Evolutionary conservation across 2,888 invertebrate species (phyloP), one percentile per base, ranked within the genome.

Genomic region (Callinectes sapidus): DNA sequence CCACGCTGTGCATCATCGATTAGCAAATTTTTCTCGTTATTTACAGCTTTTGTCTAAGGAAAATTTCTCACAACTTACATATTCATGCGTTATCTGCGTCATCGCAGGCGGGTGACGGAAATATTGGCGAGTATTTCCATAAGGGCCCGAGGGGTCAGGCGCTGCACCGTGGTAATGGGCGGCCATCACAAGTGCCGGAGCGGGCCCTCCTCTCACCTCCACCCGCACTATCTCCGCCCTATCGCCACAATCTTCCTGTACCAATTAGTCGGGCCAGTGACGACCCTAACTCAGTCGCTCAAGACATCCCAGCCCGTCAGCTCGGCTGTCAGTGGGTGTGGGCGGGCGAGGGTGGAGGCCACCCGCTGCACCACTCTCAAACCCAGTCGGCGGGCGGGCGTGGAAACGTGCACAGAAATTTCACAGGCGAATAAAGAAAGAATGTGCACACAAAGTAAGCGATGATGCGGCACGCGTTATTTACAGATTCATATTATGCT

Each of bases 261-360:
- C 91, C 91, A 91, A 91, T 91, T 91, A 91, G 91, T 89, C 89
- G 89, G n/a, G 35, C 39, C 89, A 91, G 87, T 91, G 91, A 91
- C 77, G 89, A 23, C 48, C 91, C 66, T 81, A 88, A 77, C 91
- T 91, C 77, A 89, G n/a, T 77, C 54, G 66, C 89, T 89, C 88
- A 77, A 90, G 77, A 55, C 91, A 32, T 54, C 88, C 32, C 61
- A 16, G 35, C 77, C 88, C 28, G 35, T 71, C 28, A 71, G 32
- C 66, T 54, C 71, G 48, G n/a, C 32, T 90, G 77, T 90, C 85
- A 88, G 88, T 61, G 88, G 55, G 32, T 61, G 81, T 28, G 81
- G 81, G 85, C n/a, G 32, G 42, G 81, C 13, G 77, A 48, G 81
- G 48, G 90, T n/a, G 54, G 88, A 48, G 54, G 85, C 81, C 81